Base-by-base conservation (phyloP, 1,140 invertebrate species). In the Calliphora vicina region DNA sequence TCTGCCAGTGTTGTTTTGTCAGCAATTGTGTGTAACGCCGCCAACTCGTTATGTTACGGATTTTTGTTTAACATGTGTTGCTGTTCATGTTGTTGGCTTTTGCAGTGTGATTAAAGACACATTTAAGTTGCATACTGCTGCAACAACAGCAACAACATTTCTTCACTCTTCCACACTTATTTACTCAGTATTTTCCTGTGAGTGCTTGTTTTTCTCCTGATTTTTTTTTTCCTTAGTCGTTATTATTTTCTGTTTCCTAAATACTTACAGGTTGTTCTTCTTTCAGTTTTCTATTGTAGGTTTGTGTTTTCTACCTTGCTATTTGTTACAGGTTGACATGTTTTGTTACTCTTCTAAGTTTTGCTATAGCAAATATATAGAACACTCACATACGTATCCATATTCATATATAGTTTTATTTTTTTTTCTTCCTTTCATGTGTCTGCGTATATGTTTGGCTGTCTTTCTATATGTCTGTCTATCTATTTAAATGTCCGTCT, bases 311-410 rank as follows among this genome's bases (percentile, higher is more conserved):
- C n/a, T n/a, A 78, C 6, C 42, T 42, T 78, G 35, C 74, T 78
- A 78, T 78, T 78, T 78, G 74, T 78, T 78, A 45, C 74, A 78
- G 74, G 74, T 78, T 78, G 74, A 78, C 74, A 78, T 23, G 42
- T 78, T 78, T 78, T 67, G n/a, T n/a, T 67, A 12, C 61, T 67
- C 20, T 67, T 67, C 20, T 23, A 67, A 67, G 61, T 67, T 67
- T 67, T 67, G n/a, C 15, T 23, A 25, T 67, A 25, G 61, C 61
- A 67, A 67, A n/a, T 67, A 15, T 50, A 50, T 35, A 35, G 50
- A 57, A 57, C 50, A n/a, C 2, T 17, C n/a, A 17, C 15, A 35
- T 78, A 43, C 74, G 43, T 78, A 78, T 78, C 25, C 74, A 78
- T 78, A 43, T 29, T 35, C 73, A n/a, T 42, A 9, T n/a, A n/a